Percentiles rank a stretch among this genome's conserved stretches.
These are phyloP conservation scores for Ammodramus savannarum DNA, from an alignment of 2,113 vertebrate species.

Conservation along the genomic window DNA sequence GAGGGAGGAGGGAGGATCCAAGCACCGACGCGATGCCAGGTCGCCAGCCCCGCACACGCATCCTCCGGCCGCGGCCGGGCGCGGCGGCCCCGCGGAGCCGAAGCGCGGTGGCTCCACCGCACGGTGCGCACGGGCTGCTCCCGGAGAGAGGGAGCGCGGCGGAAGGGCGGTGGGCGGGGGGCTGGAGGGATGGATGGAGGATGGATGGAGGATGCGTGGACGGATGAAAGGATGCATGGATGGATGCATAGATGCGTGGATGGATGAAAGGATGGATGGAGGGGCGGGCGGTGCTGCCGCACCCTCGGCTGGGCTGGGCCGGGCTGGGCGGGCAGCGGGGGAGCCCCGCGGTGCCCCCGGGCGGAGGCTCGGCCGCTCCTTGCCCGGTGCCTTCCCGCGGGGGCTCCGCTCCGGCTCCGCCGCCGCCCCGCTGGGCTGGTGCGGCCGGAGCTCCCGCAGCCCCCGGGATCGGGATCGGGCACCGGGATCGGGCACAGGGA, in stretches of 20 bases:
- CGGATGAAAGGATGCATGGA: background rate
- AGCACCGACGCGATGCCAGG: background rate
- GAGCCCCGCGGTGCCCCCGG: background rate
- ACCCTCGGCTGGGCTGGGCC: background rate
- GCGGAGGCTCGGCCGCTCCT: background rate
- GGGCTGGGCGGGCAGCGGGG: background rate
- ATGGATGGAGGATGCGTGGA: background rate
- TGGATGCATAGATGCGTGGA: background rate
- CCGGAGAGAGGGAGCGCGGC: background rate
- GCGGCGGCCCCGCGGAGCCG: background rate
- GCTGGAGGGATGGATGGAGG: background rate
- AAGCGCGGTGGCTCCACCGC: background rate
- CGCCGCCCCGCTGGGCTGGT: background rate
- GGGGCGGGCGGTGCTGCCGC: background rate
- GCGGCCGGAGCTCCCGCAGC: background rate
- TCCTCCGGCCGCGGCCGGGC: background rate
- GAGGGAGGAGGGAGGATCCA: background rate
- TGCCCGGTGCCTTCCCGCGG: background rate
- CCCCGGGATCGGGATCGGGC: background rate
- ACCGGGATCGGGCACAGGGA: background rate
- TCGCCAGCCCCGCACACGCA: background rate
- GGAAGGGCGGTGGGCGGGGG: background rate
- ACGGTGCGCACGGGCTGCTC: background rate
- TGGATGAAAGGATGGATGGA: background rate
- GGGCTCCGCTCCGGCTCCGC: background rate